Percentiles rank a stretch among this genome's conserved stretches.
Conservation (phyloP, 1,140 invertebrate genomes). For the Carposina sasakii region DNA sequence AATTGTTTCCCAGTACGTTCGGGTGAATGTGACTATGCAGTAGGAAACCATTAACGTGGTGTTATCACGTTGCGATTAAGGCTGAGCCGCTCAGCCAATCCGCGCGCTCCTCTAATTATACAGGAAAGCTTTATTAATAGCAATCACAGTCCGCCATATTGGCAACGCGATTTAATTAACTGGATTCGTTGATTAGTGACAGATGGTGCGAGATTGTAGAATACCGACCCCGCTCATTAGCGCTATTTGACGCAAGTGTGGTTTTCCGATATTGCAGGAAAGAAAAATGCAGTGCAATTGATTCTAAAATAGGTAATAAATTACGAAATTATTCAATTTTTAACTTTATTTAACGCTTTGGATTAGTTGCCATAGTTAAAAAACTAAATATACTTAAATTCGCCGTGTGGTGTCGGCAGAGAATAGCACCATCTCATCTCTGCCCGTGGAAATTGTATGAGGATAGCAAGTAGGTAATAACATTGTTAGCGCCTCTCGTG, state of each 20-base stretch:
- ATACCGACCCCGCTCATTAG: slow-evolving; percentile 52
- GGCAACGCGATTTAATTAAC: slow-evolving; percentile 68
- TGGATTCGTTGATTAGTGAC: slow-evolving; percentile 67
- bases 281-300: too few relatives aligned
- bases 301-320: too few relatives aligned
- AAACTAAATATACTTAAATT: too few relatives aligned
- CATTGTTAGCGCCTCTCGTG: too few relatives aligned
- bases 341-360: too few relatives aligned
- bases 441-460: too few relatives aligned
- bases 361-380: too few relatives aligned
- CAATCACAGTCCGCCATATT: slow-evolving; percentile 68
- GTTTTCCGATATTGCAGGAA: too few relatives aligned
- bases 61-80: slow-evolving; percentile 69
- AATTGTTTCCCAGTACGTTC: neutral
- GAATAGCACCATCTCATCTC: too few relatives aligned
- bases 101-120: slow-evolving; percentile 61
- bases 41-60: slow-evolving; percentile 57
- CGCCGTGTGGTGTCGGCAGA: too few relatives aligned
- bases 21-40: slow-evolving; percentile 31
- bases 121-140: slow-evolving; percentile 71
- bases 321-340: too few relatives aligned
- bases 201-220: slow-evolving; percentile 62
- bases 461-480: too few relatives aligned
- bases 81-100: slow-evolving; percentile 49
- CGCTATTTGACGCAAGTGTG: slow-evolving; percentile 34